Base-by-base conservation (phyloP, 2,113 vertebrate genomes). In the Grus americana region DNA sequence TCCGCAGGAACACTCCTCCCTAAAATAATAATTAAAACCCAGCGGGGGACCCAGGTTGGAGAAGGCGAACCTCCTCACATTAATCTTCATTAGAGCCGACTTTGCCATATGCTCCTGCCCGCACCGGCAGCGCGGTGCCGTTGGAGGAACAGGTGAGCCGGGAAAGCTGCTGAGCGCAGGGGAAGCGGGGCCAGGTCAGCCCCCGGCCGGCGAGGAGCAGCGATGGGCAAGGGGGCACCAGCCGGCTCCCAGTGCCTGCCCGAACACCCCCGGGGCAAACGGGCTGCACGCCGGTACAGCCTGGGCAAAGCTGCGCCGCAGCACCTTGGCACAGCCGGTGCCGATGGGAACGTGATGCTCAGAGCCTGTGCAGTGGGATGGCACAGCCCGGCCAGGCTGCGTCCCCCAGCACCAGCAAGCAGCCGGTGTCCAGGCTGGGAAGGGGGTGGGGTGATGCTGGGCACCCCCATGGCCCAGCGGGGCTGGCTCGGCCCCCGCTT, bases 141-240 rank as follows among this genome's bases (percentile, higher is more conserved):
- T 30, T 5, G 2, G 29, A 18, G 89, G 78, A 87, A 32, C 85
- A 86, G 95, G 84, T 61, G 93, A 96, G 94, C 84, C 0, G 36
- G 94, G 81, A 81, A 93, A 96, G 93, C 34, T 95, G 96, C 96
- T 88, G 96, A 95, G 76, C 79, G 78, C 88, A 38, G 82, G 78
- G 65, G 16, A 40, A 96, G 68, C 21, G 0, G 78, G 15, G 89
- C 73, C 70, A 93, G 86, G 24, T 2, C 3, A 5, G 81, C 16
- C 47, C 65, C 65, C 0, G 32, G 5, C 2, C 2, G 3, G 58
- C 0, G 1, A 46, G 38, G 68, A 65, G 83, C 21, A 11, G 24
- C 1, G 8, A 20, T 1, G 30, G 74, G 50, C 36, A 18, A 29
- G 32, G 12, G 23, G 81, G 13, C 70, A 54, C 23, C 58, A 0